Evolutionary conservation across 92 coral and sea anemone genomes (phyloP), one percentile per base, ranked within the genome.

Genomic region (Porites rus): DNA sequence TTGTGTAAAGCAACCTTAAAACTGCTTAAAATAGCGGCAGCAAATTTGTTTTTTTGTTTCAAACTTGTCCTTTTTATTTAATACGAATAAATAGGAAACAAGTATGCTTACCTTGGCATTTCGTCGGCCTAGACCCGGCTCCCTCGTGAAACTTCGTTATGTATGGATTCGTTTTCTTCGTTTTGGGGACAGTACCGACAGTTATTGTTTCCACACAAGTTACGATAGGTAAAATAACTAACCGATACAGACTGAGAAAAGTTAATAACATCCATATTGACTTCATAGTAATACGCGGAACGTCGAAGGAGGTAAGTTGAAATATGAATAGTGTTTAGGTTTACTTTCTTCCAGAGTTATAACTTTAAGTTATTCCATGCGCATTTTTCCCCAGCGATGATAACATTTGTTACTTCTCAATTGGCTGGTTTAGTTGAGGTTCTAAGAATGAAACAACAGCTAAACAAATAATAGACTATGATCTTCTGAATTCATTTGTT

Each of bases 61-160:
- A 38, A 38, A 38, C 46, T 38, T 38, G 46, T 4, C 46, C 46
- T 0, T 38, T 4, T 38, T 4, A 38, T 38, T 38, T 38, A 38
- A 38, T 38, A 4, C 7, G 46, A 38, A 38, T 38, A 38, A 38
- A 38, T 38, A 0, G 46, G 46, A 38, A 38, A 38, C 46, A 38
- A 38, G 46, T 4, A 38, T 38, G 46, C 94, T 75, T 77, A 95
- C 99, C 98, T 64, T 97, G 99, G 74, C 99, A 97, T 73, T 86
- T 93, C 9, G 97, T 93, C 14, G 99, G 99, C 84, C 99, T 87
- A 54, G 87, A 50, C 60, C 89, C 84, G 21, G 96, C 97, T 16
- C 74, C 77, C n/a, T 88, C 92, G 83, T 95, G 95, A 83, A 96
- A 97, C 87, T 90, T 94, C 13, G 91, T 91, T 54, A 95, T 91